A percentile compares a stretch with the other conserved stretches of the same genome.
These are phyloP conservation scores for Ornithoptera alexandrae DNA, from an alignment of 2,888 invertebrate genomes.

Conservation along the genomic window DNA sequence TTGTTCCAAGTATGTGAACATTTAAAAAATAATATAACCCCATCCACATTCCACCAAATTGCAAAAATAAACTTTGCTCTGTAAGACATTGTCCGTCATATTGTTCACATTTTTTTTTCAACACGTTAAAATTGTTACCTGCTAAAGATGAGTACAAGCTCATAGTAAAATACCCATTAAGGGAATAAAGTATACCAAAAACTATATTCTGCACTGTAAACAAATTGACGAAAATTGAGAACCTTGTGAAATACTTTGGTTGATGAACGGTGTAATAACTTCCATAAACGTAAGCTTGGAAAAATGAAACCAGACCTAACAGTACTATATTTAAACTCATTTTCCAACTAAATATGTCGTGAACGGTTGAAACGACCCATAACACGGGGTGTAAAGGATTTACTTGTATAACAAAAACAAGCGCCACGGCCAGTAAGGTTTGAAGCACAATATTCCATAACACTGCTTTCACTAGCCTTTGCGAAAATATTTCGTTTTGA, in stretches of 20 bases:
- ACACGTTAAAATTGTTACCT: slow-evolving; percentile 78
- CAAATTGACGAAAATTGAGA: slow-evolving; percentile 82
- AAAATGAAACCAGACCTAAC: slow-evolving; percentile 81
- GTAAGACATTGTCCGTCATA: slow-evolving; percentile 80
- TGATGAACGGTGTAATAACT: slow-evolving; percentile 83
- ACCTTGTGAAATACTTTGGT: slow-evolving; percentile 83
- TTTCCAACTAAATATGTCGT: slow-evolving; percentile 80
- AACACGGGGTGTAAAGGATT: slow-evolving; percentile 81
- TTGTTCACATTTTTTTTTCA: slow-evolving; percentile 70
- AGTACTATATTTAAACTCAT: slow-evolving; percentile 84
- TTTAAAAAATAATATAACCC: slow-evolving; percentile 81
- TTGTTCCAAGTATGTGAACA: slow-evolving; percentile 75
- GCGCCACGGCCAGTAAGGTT: slow-evolving; percentile 68
- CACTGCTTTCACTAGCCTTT: slow-evolving; percentile 81
- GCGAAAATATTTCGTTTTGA: slow-evolving; percentile 79
- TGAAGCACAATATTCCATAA: slow-evolving; percentile 81
- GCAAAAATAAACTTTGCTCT: slow-evolving; percentile 84
- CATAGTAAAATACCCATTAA: slow-evolving; percentile 83
- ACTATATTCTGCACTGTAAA: slow-evolving; percentile 81
- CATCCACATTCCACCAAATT: slow-evolving; percentile 84
- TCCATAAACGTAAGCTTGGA: slow-evolving; percentile 86
- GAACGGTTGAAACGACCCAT: slow-evolving; percentile 82
- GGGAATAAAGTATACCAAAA: slow-evolving; percentile 78
- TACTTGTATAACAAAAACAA: slow-evolving; percentile 81
- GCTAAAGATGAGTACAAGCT: slow-evolving; percentile 85